Evolutionary conservation across 2,113 vertebrate species (phyloP).

Genomic region (Alces alces): DNA sequence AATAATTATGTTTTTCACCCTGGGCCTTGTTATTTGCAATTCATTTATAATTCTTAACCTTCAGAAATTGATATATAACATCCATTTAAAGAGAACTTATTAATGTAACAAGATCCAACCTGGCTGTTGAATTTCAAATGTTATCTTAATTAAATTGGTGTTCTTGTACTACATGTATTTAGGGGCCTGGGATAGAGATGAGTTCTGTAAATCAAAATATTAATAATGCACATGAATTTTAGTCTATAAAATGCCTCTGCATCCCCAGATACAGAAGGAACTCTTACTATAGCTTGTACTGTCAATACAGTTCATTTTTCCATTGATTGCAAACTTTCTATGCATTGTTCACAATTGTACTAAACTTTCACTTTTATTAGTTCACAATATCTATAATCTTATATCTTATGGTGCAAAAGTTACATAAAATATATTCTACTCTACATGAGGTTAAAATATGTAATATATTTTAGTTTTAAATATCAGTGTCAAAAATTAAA

Average conservation of each 20-base stretch:
- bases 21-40: not conserved
- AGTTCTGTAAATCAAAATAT: constrained; percentile 56
- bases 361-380: not conserved
- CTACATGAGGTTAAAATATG: not conserved
- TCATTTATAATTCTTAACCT: constrained; percentile 2
- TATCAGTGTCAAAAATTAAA: not conserved
- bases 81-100: constrained; percentile 9
- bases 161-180: not conserved
- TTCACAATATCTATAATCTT: not conserved
- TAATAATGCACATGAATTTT: constrained; percentile 46
- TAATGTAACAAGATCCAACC: not conserved
- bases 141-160: constrained; percentile 64
- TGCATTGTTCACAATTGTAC: not conserved
- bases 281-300: not conserved
- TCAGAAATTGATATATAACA: constrained; percentile 40
- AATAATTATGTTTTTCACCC: not conserved
- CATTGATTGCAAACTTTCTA: not conserved
- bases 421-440: not conserved
- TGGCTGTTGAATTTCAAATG: constrained; percentile 40
- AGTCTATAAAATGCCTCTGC: constrained; percentile 14
- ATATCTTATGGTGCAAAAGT: not conserved
- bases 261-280: not conserved
- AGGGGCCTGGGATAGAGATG: not conserved
- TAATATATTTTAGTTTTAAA: not conserved
- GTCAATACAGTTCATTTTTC: not conserved